These are phyloP conservation scores for Slavum lentiscoides DNA, from an alignment of 2,888 invertebrate genomes.

Conservation along the genomic window DNA sequence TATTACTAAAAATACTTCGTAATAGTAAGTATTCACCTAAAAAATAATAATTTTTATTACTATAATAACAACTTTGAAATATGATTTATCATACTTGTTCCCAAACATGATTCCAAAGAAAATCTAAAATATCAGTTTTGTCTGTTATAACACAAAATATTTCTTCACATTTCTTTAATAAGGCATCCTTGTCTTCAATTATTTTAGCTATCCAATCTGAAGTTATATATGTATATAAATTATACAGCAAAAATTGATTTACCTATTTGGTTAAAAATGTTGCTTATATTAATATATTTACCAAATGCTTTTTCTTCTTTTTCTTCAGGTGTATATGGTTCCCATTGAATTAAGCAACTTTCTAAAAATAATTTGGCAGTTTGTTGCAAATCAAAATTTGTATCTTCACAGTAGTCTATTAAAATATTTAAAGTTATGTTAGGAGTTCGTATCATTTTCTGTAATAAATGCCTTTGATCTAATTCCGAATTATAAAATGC, in stretches of 20 bases:
- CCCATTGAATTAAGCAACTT: constrained; percentile 61
- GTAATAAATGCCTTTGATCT: constrained; percentile 57
- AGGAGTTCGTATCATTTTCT: constrained; percentile 58
- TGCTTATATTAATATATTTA: constrained; percentile 56
- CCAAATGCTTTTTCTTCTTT: constrained; percentile 55
- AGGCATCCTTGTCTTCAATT: constrained; percentile 53
- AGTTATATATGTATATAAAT: neutral
- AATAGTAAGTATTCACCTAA: constrained; percentile 64
- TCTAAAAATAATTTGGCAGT: constrained; percentile 60
- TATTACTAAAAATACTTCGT: constrained; percentile 63
- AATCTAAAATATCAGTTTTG: constrained; percentile 45
- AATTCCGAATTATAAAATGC: constrained; percentile 57
- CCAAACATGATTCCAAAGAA: constrained; percentile 54
- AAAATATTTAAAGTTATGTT: constrained; percentile 58
- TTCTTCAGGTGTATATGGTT: constrained; percentile 59
- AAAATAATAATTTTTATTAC: constrained; percentile 15
- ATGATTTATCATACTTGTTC: constrained; percentile 46
- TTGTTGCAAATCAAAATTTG: constrained; percentile 60
- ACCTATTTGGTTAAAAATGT: neutral
- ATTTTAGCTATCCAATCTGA: constrained; percentile 52
- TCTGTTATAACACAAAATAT: constrained; percentile 54
- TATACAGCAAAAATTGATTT: constrained; percentile 55
- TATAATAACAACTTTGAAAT: neutral
- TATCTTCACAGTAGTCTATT: constrained; percentile 61
- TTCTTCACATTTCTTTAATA: constrained; percentile 55